Conservation (phyloP, 2,888 invertebrate genomes). For the Salpingus planirostris region DNA sequence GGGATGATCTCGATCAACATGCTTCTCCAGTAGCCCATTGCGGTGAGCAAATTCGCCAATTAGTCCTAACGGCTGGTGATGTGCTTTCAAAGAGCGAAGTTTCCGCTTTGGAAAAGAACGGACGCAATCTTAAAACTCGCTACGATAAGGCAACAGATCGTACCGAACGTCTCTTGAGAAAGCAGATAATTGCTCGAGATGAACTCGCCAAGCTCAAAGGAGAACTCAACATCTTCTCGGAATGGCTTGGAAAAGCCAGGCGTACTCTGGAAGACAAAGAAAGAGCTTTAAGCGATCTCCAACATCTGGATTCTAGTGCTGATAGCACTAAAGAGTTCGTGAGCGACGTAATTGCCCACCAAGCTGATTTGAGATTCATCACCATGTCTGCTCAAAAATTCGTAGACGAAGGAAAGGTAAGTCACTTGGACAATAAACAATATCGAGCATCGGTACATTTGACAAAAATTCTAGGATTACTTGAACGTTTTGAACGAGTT, state of each 20-base stretch:
- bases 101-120: conserved; percentile 76
- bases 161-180: conserved; percentile 66
- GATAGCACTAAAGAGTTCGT: conserved; percentile 84
- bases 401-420: conserved; percentile 85
- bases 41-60: conserved; percentile 81
- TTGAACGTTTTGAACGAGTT: conserved; percentile 76
- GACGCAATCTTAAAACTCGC: conserved; percentile 71
- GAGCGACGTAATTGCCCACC: conserved; percentile 89
- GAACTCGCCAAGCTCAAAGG: conserved; percentile 81
- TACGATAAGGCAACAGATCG: conserved; percentile 76
- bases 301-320: conserved; percentile 58
- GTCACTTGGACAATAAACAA: conserved; percentile 14
- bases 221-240: conserved; percentile 71
- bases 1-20: conserved; percentile 82
- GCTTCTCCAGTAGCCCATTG: conserved; percentile 76
- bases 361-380: conserved; percentile 90
- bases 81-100: conserved; percentile 90
- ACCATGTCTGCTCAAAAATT: conserved; percentile 96
- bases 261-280: conserved; percentile 79
- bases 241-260: conserved; percentile 77
- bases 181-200: conserved; percentile 71
- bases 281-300: conserved; percentile 66
- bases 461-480: conserved; percentile 53
- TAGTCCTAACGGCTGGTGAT: conserved; percentile 83
- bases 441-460: neutral